A percentile compares a stretch with the other conserved stretches of the same genome.
Evolutionary conservation across 37 sponge, comb jelly and placozoan genomes (phyloP).

Genomic region (Lycopodina hypogea): DNA sequence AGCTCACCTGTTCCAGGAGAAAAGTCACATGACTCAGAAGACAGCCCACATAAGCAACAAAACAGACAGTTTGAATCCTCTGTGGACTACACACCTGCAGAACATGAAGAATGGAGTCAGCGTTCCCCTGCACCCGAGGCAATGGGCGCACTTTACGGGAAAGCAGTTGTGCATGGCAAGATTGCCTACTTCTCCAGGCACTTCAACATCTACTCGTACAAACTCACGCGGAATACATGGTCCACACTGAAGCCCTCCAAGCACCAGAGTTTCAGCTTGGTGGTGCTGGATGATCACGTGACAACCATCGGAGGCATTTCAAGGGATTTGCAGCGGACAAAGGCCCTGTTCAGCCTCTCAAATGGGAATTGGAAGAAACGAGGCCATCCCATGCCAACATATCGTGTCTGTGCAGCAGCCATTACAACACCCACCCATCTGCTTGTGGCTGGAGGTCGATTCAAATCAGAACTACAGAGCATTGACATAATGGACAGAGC

Average conservation of each 20-base stretch:
- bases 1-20: too few species aligned
- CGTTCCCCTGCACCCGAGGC: neutral
- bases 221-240: neutral
- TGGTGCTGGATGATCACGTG: neutral
- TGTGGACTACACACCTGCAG: too few species aligned
- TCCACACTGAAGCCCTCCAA: neutral
- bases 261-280: neutral
- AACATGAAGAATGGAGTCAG: neutral
- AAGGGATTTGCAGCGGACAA: neutral
- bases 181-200: conserved; percentile 1
- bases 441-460: neutral
- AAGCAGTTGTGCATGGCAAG: neutral
- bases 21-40: too few species aligned
- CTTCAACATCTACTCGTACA: neutral
- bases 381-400: neutral
- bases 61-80: too few species aligned
- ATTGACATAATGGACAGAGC: neutral
- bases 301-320: neutral
- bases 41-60: too few species aligned
- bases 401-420: neutral
- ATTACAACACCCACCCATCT: neutral
- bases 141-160: neutral
- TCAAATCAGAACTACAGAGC: neutral
- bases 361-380: neutral
- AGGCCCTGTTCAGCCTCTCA: neutral